Base-by-base conservation (phyloP, 2,797 vertebrate genomes). In the Zonotrichia albicollis region DNA sequence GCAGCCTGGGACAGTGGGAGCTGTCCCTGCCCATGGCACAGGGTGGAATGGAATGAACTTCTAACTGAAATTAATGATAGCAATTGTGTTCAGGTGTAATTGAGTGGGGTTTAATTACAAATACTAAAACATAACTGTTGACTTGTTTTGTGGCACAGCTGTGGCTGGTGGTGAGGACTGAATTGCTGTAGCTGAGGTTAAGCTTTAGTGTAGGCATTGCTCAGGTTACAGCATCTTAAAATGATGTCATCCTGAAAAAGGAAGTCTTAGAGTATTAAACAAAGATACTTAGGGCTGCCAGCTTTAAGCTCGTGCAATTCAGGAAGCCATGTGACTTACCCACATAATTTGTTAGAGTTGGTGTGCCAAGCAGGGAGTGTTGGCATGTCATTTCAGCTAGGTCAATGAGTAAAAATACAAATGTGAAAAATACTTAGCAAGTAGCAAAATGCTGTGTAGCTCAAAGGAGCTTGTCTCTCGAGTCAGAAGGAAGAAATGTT, bases 251-350 rank as follows among this genome's bases (percentile, higher is more conserved):
- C 83, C 83, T 84, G 83, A 76, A 90, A 91, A 91, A 89, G 82
- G 76, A 95, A 93, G 58, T 94, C 58, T 68, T 94, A 75, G 36
- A 73, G 55, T 75, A 70, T 90, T 95, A 78, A 96, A 89, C 36
- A 90, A 78, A 94, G 83, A 71, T 81, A 70, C 40, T 86, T 83
- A 53, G 17, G 12, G 36, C 90, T 91, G 83, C 80, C 74, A 67
- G 45, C 66, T 88, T 93, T 67, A 73, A 93, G 88, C 86, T 93
- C 1, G 0, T 89, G 77, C 88, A 90, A n/a, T 88, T 95, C 83
- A 87, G 90, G 86, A 95, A 95, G 88, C 66, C 77, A 54, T 3
- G 27, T 95, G 92, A 88, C 71, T 84, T 89, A 78, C 53, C 87
- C 83, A 73, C 51, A 36, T 57, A 68, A 80, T 74, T 87, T 90